A percentile compares a stretch with the other conserved stretches of the same genome.
phyloP scores from a whole-genome alignment of 2,888 invertebrate species.

The Nomada hirtipes region DNA sequence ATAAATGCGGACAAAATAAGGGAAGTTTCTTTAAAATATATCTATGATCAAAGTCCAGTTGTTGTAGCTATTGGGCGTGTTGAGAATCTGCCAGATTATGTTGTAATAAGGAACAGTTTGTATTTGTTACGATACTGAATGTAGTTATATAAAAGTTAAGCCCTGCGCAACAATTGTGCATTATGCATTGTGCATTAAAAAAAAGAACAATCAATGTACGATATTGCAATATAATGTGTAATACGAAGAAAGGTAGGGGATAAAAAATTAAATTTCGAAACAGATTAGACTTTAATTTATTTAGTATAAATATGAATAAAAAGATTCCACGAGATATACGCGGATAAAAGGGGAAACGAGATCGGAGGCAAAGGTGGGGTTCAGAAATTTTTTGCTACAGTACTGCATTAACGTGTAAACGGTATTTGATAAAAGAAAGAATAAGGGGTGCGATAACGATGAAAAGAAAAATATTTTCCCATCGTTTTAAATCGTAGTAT shows the following conservation, averaged over 20 bases:
- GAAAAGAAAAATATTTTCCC: constrained; percentile 2
- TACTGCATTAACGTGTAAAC: background rate
- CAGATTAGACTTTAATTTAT: too few species aligned
- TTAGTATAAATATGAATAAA: background rate
- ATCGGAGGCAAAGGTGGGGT: background rate
- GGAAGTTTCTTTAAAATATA: constrained; percentile 75
- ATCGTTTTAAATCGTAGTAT: background rate
- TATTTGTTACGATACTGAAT: constrained; percentile 54
- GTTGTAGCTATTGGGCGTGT: constrained; percentile 84
- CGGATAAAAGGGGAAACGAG: background rate
- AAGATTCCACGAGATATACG: background rate
- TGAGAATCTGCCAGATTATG: constrained; percentile 84
- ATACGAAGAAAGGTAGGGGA: too few species aligned
- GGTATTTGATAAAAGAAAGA: constrained; percentile 8
- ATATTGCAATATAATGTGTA: too few species aligned
- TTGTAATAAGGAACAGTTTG: constrained; percentile 33
- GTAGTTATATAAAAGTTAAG: background rate
- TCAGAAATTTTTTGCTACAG: background rate
- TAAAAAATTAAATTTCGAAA: too few species aligned
- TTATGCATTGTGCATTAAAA: too few species aligned
- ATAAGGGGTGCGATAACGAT: constrained; percentile 3
- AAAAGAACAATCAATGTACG: too few species aligned
- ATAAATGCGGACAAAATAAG: constrained; percentile 55
- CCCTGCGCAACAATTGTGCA: too few species aligned
- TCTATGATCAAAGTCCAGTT: constrained; percentile 84